Base-by-base conservation (phyloP, 2,797 vertebrate genomes). In the Melanogrammus aeglefinus region DNA sequence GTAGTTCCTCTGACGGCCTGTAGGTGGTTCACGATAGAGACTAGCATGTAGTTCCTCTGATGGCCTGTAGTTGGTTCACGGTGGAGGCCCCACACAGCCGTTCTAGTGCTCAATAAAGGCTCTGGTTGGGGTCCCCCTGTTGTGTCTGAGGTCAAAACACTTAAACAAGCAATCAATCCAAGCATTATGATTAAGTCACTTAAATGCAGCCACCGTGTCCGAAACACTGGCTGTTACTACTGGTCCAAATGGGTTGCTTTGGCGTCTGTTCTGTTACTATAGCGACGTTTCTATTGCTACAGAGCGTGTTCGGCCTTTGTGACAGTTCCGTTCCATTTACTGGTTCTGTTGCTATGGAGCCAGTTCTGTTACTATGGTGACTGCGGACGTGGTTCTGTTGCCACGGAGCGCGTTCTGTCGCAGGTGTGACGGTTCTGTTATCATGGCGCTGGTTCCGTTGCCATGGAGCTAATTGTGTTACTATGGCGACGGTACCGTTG, bases 121-220 rank as follows among this genome's bases (percentile, higher is more conserved):
- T 51, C 47, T 51, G 51, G 21, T 57, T 21, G 51, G 51, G 14
- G 51, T n/a, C 51, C 18, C 18, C 18, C 51, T 57, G 51, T 57
- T 57, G 51, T 57, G 51, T 57, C 51, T 57, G 51, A 57, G 51
- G 51, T 57, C 51, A 57, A 57, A 57, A n/a, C 51, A 57, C 51
- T 57, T 8, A 57, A 57, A 57, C 51, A 57, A 57, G 51, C 57
- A 66, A 6, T 27, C 13, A 66, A 66, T 24, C 27, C 57, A 24
- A 66, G n/a, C 57, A 27, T 8, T 66, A 27, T 27, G 57, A 27
- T 8, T 66, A 27, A 66, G 57, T 27, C 57, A 24, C n/a, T 66
- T 27, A 66, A 66, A 27, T 0, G 51, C 51, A 8, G 51, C n/a
- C 51, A 57, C 5, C n/a, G 51, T 57, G 51, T 57, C 51, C 4